Evolutionary conservation across 2,888 invertebrate species (phyloP).

Genomic region (Drosophila phalerata): DNA sequence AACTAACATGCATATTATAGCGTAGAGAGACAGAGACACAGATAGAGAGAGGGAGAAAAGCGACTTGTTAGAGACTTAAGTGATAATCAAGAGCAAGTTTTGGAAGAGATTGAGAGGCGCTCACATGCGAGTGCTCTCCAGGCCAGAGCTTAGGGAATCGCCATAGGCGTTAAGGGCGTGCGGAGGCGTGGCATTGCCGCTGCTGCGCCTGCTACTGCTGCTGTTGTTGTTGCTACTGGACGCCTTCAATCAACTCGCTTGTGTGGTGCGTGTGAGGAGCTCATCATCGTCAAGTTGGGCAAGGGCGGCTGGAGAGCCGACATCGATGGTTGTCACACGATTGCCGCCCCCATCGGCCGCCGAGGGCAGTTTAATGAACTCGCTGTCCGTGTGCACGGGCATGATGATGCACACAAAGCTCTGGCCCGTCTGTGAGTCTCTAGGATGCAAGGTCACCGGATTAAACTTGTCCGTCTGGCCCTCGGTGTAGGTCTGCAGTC

Average conservation of each 20-base stretch:
- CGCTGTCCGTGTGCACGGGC: conserved; percentile 88
- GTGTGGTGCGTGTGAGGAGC: conserved; percentile 72
- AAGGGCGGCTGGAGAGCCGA: conserved; percentile 81
- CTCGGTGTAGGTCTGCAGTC: conserved; percentile 93
- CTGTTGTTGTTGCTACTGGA: conserved; percentile 18
- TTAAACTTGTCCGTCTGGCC: conserved; percentile 91
- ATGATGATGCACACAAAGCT: conserved; percentile 96
- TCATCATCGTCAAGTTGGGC: conserved; percentile 81
- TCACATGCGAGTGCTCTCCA: conserved; percentile 83
- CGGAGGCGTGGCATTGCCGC: conserved; percentile 43
- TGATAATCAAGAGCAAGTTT: conserved; percentile 28
- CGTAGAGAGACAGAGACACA: conserved; percentile 42
- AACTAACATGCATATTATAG: conserved; percentile 46
- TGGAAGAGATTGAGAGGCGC: conserved; percentile 19
- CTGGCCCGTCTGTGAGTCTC: conserved; percentile 92
- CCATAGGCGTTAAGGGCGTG: conserved; percentile 24
- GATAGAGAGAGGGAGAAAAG: conserved; percentile 37
- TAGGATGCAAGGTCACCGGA: conserved; percentile 95
- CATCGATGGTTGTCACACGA: conserved; percentile 85
- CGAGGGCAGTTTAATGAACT: conserved; percentile 84
- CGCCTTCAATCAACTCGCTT: conserved; percentile 69
- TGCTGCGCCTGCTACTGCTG: conserved; percentile 18
- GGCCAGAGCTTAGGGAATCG: conserved; percentile 53
- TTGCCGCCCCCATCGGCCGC: conserved; percentile 84
- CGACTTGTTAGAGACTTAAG: conserved; percentile 33